Evolutionary conservation across 2,797 vertebrate genomes (phyloP), one percentile per base, ranked within the genome.

Genomic region (Enteromius fasciolatus): DNA sequence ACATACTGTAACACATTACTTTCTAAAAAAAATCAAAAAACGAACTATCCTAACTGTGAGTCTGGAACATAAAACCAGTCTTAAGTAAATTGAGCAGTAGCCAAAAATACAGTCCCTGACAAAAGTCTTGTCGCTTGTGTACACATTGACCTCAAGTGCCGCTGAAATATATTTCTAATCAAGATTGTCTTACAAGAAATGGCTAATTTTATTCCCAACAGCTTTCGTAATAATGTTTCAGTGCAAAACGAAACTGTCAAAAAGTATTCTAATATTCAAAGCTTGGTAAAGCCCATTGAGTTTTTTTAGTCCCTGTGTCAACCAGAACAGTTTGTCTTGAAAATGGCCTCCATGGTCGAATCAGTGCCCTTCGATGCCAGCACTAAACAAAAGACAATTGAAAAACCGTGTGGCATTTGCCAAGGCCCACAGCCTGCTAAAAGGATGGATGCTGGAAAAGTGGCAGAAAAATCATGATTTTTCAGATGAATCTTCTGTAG

Each of bases 361-460:
- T 68, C 10, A 44, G 36, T 41, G 66, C 39, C 36, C 66, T n/a
- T n/a, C 44, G 66, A 68, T 44, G 66, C 67, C 67, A 69, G 39
- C 67, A 69, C 67, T 44, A 69, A 44, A 69, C 20, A 69, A 44
- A 44, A 69, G 67, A 44, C 39, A 69, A 69, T 69, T 69, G 39
- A 69, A 44, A 44, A 68, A 41, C 66, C 6, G 10, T 23, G 36
- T 68, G 36, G 36, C 66, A 68, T 68, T 68, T 68, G 61, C 61
- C 61, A 64, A 64, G 61, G 61, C 61, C 61, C 28, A 64, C 61
- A 64, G 61, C 61, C 25, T 31, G 61, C 61, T 64, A 64, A 64
- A 64, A 64, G 61, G 61, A 64, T 64, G 61, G 28, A 64, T 6
- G 59, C 59, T 63, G 15, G 61, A 31, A 64, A 33, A 31, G 61